phyloP scores from a whole-genome alignment of 2,797 vertebrate genomes.

The Myotis pilosus region DNA sequence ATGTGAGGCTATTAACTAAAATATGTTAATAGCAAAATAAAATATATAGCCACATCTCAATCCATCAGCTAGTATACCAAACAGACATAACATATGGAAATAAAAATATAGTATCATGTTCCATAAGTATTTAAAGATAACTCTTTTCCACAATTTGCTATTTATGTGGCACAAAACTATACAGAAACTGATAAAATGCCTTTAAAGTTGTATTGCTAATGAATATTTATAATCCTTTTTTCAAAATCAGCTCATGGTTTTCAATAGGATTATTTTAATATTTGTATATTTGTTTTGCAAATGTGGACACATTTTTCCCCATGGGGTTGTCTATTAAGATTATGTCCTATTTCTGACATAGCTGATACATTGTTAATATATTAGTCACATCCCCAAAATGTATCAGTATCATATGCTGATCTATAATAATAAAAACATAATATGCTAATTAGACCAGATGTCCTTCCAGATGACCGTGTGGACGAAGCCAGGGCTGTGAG shows the following conservation, averaged over 20 bases:
- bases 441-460: no score
- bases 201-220: slow-evolving; percentile 20
- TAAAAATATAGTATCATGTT: neutral
- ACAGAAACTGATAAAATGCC: neutral
- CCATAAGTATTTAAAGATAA: neutral
- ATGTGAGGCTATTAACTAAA: neutral
- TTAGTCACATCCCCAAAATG: neutral
- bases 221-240: neutral
- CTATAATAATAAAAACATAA: no score
- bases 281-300: neutral
- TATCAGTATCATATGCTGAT: neutral
- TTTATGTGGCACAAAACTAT: neutral
- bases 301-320: neutral
- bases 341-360: neutral
- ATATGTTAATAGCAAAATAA: neutral
- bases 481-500: no score
- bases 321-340: neutral
- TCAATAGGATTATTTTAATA: neutral
- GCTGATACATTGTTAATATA: neutral
- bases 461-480: no score
- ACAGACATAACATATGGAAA: neutral
- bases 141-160: neutral
- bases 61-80: neutral
- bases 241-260: neutral
- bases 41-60: neutral